A percentile compares a stretch with the other conserved stretches of the same genome.
These are phyloP conservation scores for Sycophila sp. DNA, from an alignment of 1,140 invertebrate species.

Conservation along the genomic window DNA sequence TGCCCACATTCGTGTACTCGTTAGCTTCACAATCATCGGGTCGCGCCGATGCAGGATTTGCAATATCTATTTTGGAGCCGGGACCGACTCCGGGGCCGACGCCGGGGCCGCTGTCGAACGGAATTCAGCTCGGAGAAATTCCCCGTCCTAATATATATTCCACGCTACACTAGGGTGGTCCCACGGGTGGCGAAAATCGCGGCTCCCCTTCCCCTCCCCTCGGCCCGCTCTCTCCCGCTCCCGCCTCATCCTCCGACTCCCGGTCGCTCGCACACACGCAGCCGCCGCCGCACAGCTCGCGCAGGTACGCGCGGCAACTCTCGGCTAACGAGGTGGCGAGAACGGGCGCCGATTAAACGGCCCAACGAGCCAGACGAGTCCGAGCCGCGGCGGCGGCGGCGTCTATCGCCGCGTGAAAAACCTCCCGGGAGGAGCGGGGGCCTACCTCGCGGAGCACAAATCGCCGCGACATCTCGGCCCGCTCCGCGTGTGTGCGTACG, in stretches of 20 bases:
- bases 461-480: constrained; percentile 3
- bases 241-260: neutral
- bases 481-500: neutral
- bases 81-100: no score
- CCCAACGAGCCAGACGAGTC: neutral
- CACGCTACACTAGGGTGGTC: constrained; percentile 32
- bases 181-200: constrained; percentile 39
- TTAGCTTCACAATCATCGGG: constrained; percentile 33
- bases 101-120: neutral
- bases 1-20: constrained; percentile 43
- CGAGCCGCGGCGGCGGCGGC: neutral
- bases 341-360: constrained; percentile 7
- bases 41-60: constrained; percentile 35
- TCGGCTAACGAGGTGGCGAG: constrained; percentile 23
- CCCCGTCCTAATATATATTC: constrained; percentile 42
- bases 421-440: no score
- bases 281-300: no score
- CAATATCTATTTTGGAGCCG: constrained; percentile 43
- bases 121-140: constrained; percentile 37
- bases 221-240: neutral
- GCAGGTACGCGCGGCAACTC: neutral
- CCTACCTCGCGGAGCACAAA: constrained; percentile 17
- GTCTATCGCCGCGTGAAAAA: no score
- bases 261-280: neutral
- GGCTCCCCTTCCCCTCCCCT: constrained; percentile 15